Evolutionary conservation across 2,797 vertebrate species (phyloP).

Genomic region (Hapalemur alaotrensis): DNA sequence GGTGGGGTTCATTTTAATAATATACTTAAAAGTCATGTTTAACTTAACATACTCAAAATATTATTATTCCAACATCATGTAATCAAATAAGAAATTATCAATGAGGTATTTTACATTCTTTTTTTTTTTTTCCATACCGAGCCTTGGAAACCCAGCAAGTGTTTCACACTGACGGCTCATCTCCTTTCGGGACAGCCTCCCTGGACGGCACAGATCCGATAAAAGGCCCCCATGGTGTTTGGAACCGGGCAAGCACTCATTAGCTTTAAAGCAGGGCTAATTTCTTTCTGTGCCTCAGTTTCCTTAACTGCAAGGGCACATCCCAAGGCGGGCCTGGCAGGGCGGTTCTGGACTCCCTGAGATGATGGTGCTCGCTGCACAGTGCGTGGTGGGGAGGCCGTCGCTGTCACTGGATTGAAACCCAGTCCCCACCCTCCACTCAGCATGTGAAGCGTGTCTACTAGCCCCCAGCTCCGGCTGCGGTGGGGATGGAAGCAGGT

Average conservation of each 20-base stretch:
- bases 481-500: neutral
- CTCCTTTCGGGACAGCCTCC: fast-evolving
- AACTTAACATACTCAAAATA: neutral
- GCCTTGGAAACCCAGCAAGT: neutral
- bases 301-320: neutral
- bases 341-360: neutral
- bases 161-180: fast-evolving
- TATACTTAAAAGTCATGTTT: neutral
- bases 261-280: neutral
- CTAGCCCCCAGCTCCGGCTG: neutral
- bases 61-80: neutral
- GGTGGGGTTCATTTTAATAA: neutral
- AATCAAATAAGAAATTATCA: neutral
- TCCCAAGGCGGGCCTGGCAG: fast-evolving
- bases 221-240: fast-evolving
- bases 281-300: neutral
- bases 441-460: fast-evolving
- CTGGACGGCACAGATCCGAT: fast-evolving
- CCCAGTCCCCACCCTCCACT: neutral
- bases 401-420: fast-evolving
- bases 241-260: fast-evolving
- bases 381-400: fast-evolving
- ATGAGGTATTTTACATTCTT: neutral
- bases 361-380: fast-evolving
- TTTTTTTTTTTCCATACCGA: no score